A percentile compares a stretch with the other conserved stretches of the same genome.
These are phyloP conservation scores for Phortica variegata DNA, from an alignment of 1,140 invertebrate genomes.

Conservation along the genomic window DNA sequence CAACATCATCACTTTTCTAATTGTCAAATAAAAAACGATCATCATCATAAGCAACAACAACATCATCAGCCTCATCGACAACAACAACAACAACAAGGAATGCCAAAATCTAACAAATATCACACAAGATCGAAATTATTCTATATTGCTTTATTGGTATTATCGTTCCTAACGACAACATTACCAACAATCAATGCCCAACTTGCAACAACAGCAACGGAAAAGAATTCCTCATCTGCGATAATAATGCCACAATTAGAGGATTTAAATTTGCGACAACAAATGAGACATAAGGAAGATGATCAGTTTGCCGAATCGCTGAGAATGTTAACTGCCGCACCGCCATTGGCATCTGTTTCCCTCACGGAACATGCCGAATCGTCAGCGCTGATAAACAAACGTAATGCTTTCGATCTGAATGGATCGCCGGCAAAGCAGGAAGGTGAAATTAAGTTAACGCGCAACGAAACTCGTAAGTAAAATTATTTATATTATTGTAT, in stretches of 20 bases:
- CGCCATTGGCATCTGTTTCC: too few species aligned
- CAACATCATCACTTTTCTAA: conserved; percentile 7
- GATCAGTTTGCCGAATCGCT: too few species aligned
- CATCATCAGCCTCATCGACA: conserved; percentile 1
- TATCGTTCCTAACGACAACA: conserved; percentile 5
- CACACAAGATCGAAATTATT: background rate
- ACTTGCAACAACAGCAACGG: too few species aligned
- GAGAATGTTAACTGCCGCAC: too few species aligned
- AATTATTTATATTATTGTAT: background rate
- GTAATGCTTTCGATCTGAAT: too few species aligned
- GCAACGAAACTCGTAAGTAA: conserved; percentile 26
- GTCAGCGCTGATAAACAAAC: too few species aligned
- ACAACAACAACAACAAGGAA: background rate
- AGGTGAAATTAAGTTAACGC: conserved; percentile 20
- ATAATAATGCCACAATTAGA: too few species aligned
- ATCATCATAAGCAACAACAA: conserved; percentile 7
- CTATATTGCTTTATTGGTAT: background rate
- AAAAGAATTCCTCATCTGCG: too few species aligned
- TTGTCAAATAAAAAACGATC: background rate
- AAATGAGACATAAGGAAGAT: too few species aligned
- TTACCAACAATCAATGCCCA: background rate
- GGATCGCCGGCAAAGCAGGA: too few species aligned
- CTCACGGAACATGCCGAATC: too few species aligned
- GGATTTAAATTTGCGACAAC: too few species aligned
- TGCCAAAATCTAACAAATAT: background rate